Evolutionary conservation across 2,888 invertebrate genomes (phyloP).

Genomic region (Thereva unica): DNA sequence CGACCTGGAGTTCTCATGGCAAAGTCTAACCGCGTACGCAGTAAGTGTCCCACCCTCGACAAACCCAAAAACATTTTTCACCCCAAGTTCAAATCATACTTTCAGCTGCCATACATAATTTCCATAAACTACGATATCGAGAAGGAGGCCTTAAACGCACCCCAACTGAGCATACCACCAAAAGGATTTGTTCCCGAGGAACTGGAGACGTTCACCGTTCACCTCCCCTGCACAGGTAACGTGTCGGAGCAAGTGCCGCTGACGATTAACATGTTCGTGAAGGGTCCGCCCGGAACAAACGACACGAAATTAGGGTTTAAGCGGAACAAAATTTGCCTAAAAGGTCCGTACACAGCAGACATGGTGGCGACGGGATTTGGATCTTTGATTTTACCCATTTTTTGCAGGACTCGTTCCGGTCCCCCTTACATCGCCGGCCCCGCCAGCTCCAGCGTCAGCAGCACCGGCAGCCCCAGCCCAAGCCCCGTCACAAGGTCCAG

Average conservation of each 20-base stretch:
- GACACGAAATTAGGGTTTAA: constrained; percentile 76
- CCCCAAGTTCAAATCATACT: constrained; percentile 1
- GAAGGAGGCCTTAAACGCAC: constrained; percentile 75
- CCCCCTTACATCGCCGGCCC: constrained; percentile 71
- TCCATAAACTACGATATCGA: constrained; percentile 73
- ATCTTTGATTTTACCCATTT: constrained; percentile 20
- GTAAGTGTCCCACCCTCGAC: constrained; percentile 60
- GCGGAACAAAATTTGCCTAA: constrained; percentile 84
- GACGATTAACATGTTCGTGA: constrained; percentile 79
- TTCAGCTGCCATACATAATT: constrained; percentile 67
- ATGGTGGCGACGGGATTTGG: constrained; percentile 25
- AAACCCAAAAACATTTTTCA: neutral
- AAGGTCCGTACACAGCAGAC: constrained; percentile 61
- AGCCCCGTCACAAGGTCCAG: constrained; percentile 67
- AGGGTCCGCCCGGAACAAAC: constrained; percentile 72
- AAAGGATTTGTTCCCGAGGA: constrained; percentile 78
- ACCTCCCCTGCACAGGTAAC: constrained; percentile 80
- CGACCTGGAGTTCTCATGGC: constrained; percentile 80
- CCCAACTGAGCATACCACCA: constrained; percentile 81
- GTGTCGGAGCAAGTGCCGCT: constrained; percentile 82
- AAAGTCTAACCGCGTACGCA: constrained; percentile 69
- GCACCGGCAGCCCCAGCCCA: constrained; percentile 67
- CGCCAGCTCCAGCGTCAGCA: constrained; percentile 35
- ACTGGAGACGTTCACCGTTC: constrained; percentile 76
- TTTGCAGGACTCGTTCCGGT: constrained; percentile 60